These are phyloP conservation scores for Monarcha castaneiventris DNA, from an alignment of 2,113 vertebrate genomes.

Conservation along the genomic window DNA sequence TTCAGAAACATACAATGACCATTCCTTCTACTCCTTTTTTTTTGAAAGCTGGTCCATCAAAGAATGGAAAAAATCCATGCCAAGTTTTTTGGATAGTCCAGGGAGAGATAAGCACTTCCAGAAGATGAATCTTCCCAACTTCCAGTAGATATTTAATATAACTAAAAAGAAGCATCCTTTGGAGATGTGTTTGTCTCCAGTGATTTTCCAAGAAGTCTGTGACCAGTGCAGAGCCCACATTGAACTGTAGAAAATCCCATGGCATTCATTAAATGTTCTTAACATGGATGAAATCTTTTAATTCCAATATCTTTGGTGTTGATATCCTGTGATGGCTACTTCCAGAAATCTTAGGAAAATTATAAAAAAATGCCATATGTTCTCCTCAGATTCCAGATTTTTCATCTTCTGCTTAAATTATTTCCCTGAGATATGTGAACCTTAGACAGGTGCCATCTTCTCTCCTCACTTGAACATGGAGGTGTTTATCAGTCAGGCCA, in stretches of 20 bases:
- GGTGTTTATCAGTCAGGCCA: background rate
- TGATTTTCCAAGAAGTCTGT: background rate
- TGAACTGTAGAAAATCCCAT: background rate
- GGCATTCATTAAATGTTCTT: background rate
- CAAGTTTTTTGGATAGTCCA: background rate
- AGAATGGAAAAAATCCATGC: background rate
- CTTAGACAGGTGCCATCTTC: background rate
- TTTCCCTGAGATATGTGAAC: background rate
- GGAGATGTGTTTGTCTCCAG: background rate
- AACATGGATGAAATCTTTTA: rapidly evolving
- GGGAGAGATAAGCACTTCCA: background rate
- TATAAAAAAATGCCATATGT: background rate
- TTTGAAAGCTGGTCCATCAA: background rate
- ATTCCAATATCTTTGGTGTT: background rate
- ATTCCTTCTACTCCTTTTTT: background rate
- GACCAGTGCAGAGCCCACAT: background rate
- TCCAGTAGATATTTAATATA: background rate
- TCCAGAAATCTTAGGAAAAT: background rate
- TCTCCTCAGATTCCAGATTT: background rate
- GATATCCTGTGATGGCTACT: background rate
- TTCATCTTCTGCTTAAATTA: background rate
- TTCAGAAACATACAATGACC: background rate
- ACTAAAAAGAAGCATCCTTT: background rate
- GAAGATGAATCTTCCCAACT: background rate
- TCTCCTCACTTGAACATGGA: background rate